Conservation (phyloP, 2,888 invertebrate species). For the Dascillus cervinus region DNA sequence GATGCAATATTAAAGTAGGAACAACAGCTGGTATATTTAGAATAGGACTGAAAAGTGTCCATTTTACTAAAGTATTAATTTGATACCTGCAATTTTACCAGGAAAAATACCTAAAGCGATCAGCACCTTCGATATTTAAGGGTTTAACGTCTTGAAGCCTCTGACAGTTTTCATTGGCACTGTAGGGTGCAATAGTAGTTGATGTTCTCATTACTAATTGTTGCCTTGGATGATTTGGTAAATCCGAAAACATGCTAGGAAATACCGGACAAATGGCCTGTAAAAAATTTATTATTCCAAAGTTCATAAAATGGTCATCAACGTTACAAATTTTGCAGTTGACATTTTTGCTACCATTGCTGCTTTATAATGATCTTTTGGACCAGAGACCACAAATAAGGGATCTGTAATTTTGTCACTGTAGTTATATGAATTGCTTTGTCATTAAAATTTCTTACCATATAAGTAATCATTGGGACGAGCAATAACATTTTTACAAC, state of each 20-base stretch:
- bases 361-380: constrained; percentile 49
- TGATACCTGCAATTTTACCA: constrained; percentile 10
- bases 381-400: constrained; percentile 49
- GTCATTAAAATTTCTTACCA: constrained; percentile 16
- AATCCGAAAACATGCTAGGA: constrained; percentile 53
- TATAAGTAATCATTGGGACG: constrained; percentile 21
- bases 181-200: constrained; percentile 22
- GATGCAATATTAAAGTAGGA: constrained; percentile 14
- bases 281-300: constrained; percentile 13
- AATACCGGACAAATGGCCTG: constrained; percentile 51
- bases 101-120: constrained; percentile 20
- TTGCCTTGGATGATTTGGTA: constrained; percentile 44
- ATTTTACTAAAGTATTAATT: neutral
- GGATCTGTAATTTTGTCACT: constrained; percentile 44
- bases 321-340: constrained; percentile 48
- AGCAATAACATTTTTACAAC: too few relatives aligned
- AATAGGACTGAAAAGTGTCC: neutral
- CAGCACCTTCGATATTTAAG: constrained; percentile 17
- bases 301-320: neutral
- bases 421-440: too few relatives aligned
- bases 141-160: too few relatives aligned
- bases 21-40: neutral
- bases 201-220: constrained; percentile 40
- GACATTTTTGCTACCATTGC: constrained; percentile 49
- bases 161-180: too few relatives aligned